Conservation (phyloP, 2,113 vertebrate species). For the Athene noctua region DNA sequence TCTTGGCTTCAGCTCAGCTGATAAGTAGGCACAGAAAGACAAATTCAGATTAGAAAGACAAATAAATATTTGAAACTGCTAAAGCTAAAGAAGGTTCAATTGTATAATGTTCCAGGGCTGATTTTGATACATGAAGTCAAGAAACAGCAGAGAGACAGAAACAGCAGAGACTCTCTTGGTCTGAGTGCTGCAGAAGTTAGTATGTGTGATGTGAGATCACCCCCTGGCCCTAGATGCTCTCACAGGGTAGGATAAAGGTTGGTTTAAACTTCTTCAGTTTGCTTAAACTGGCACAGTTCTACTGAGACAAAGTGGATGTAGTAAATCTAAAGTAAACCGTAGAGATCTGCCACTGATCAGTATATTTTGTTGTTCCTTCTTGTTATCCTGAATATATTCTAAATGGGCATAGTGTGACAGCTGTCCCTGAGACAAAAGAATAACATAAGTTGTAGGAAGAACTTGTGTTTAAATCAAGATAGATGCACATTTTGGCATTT, state of each 20-base stretch:
- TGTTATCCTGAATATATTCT: neutral
- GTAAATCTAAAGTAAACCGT: neutral
- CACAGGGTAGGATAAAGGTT: neutral
- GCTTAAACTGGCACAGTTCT: neutral
- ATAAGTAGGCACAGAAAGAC: constrained; percentile 51
- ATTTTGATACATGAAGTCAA: neutral
- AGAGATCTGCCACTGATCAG: neutral
- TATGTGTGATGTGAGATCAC: neutral
- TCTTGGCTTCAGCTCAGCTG: constrained; percentile 53
- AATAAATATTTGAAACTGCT: constrained; percentile 65
- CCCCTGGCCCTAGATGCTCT: neutral
- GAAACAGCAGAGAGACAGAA: neutral
- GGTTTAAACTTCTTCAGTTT: neutral
- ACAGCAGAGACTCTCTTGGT: neutral
- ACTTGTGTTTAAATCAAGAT: neutral
- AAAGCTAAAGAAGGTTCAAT: constrained; percentile 22
- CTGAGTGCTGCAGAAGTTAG: neutral
- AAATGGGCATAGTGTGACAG: neutral
- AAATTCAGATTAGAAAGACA: constrained; percentile 21
- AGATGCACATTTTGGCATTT: neutral
- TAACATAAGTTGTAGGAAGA: neutral
- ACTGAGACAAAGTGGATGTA: neutral
- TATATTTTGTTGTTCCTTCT: neutral
- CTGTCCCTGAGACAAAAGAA: neutral
- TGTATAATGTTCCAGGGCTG: neutral